phyloP scores from a whole-genome alignment of 92 coral and sea anemone genomes.

The Porites cylindrica region DNA sequence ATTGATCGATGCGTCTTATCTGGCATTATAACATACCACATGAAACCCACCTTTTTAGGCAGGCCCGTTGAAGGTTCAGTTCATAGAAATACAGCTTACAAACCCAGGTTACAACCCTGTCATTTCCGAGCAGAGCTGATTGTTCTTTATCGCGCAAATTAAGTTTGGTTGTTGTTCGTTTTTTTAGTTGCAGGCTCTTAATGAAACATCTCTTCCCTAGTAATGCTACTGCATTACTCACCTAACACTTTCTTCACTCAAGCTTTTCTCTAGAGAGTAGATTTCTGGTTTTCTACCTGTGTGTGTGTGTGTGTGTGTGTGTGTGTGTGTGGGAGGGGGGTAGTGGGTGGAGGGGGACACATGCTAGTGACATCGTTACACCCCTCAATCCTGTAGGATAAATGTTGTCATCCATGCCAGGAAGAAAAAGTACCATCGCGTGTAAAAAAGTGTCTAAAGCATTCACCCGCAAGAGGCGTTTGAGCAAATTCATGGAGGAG shows the following conservation, averaged over 20 bases:
- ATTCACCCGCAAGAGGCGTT: background rate
- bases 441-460: background rate
- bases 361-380: background rate
- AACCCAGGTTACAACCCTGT: too few relatives aligned
- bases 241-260: constrained; percentile 19
- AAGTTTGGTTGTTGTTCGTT: constrained; percentile 1
- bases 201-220: constrained; percentile 20
- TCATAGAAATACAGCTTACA: too few relatives aligned
- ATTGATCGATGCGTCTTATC: too few relatives aligned
- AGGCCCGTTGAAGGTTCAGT: too few relatives aligned
- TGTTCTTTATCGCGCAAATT: background rate
- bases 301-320: background rate
- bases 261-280: background rate
- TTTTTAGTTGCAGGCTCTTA: background rate
- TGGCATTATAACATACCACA: too few relatives aligned
- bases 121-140: too few relatives aligned
- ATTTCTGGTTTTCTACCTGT: background rate
- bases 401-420: constrained; percentile 51
- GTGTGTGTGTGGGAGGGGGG: background rate
- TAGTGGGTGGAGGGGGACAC: background rate
- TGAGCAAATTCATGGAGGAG: constrained; percentile 29
- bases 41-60: too few relatives aligned
- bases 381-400: constrained; percentile 29
- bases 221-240: constrained; percentile 6
- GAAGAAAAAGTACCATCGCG: constrained; percentile 20